A percentile compares a stretch with the other conserved stretches of the same genome.
These are phyloP conservation scores for Geotrupes spiniger DNA, from an alignment of 2,888 invertebrate genomes.

Conservation along the genomic window DNA sequence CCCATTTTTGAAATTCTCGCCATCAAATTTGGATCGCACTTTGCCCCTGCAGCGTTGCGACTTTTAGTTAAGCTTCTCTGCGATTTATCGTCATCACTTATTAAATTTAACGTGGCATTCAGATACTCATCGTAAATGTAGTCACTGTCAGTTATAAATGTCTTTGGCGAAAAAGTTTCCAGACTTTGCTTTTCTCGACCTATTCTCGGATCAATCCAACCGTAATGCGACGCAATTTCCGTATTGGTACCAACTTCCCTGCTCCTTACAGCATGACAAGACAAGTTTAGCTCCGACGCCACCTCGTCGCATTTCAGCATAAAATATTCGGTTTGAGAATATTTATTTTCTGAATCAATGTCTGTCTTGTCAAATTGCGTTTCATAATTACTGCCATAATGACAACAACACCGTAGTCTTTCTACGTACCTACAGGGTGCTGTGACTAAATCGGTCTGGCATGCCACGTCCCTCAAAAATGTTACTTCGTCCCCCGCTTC, in stretches of 20 bases:
- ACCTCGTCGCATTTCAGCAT: neutral
- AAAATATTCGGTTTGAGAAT: constrained; percentile 12
- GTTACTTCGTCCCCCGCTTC: neutral
- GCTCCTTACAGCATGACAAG: neutral
- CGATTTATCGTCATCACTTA: neutral
- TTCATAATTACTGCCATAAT: constrained; percentile 18
- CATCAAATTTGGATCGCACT: constrained; percentile 4
- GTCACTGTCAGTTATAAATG: constrained; percentile 13
- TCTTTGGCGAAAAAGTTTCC: constrained; percentile 8
- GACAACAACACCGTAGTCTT: constrained; percentile 18
- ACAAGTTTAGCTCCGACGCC: neutral
- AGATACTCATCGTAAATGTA: constrained; percentile 19
- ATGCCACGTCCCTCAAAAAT: constrained; percentile 16
- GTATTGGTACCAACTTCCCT: constrained; percentile 9
- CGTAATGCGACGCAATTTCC: constrained; percentile 11
- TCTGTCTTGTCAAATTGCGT: neutral
- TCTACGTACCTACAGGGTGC: neutral
- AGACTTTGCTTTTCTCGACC: neutral
- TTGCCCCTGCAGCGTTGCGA: neutral
- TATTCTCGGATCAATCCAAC: constrained; percentile 8
- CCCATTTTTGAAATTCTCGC: constrained; percentile 19
- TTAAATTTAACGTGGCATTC: constrained; percentile 15
- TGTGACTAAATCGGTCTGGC: constrained; percentile 12
- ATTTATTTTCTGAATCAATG: constrained; percentile 2
- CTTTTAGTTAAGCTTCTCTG: neutral